These are phyloP conservation scores for Cassiopea xamachana DNA, from an alignment of 30 jellyfish, hydroid and myxozoan genomes.

Conservation along the genomic window DNA sequence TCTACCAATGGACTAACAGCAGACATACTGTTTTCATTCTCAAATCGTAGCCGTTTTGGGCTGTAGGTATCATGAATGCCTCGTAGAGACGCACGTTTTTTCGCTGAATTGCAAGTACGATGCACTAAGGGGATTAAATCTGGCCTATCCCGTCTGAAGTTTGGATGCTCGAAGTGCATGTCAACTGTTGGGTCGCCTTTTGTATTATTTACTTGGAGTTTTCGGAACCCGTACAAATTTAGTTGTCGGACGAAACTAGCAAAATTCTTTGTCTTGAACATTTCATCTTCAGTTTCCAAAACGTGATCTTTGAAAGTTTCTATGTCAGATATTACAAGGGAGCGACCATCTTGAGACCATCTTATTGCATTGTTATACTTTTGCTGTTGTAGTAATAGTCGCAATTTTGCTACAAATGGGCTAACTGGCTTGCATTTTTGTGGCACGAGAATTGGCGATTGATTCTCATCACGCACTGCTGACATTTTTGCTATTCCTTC, in stretches of 20 bases:
- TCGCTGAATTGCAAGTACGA: slow-evolving; percentile 90
- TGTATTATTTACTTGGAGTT: slow-evolving; percentile 79
- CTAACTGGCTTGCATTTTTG: slow-evolving; percentile 93
- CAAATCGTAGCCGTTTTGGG: slow-evolving; percentile 58
- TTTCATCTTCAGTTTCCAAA: slow-evolving; percentile 95
- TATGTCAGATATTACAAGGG: slow-evolving; percentile 87
- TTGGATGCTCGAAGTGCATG: slow-evolving; percentile 98
- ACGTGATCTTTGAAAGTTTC: slow-evolving; percentile 87
- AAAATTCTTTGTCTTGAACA: slow-evolving; percentile 97
- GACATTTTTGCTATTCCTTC: slow-evolving; percentile 25
- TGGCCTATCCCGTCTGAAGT: slow-evolving; percentile 97
- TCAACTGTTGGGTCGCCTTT: slow-evolving; percentile 92
- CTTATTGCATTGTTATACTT: slow-evolving; percentile 89
- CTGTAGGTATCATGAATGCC: slow-evolving; percentile 52
- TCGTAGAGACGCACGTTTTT: slow-evolving; percentile 41
- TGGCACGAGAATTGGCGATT: slow-evolving; percentile 58
- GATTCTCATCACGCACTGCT: slow-evolving; percentile 44
- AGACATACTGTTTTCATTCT: slow-evolving; percentile 20
- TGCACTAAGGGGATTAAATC: slow-evolving; percentile 93
- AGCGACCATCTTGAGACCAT: slow-evolving; percentile 97
- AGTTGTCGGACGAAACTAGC: slow-evolving; percentile 98
- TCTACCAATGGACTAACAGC: slow-evolving; percentile 45
- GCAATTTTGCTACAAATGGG: slow-evolving; percentile 96
- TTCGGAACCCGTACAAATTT: slow-evolving; percentile 95
- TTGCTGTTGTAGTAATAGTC: slow-evolving; percentile 86